These are phyloP conservation scores for Artemia franciscana DNA, from an alignment of 1,140 invertebrate species.

Conservation along the genomic window DNA sequence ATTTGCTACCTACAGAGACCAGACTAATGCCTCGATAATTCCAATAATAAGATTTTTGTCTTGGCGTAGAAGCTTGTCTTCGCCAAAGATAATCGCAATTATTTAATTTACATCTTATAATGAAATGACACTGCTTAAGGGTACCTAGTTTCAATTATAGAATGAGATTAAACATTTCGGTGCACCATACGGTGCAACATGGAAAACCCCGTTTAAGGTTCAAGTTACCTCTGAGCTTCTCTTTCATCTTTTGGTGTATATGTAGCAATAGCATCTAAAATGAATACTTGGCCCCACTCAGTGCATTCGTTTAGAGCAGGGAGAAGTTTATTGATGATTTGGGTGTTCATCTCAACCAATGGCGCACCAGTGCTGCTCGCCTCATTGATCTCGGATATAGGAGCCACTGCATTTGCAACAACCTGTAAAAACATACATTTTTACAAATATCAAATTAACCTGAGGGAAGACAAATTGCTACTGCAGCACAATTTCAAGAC, in stretches of 20 bases:
- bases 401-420: constrained; percentile 99
- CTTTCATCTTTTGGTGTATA: constrained; percentile 90
- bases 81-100: not conserved
- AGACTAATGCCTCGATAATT: too few species aligned
- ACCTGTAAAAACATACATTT: constrained; percentile 34
- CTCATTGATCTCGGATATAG: constrained; percentile 94
- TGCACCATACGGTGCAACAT: not conserved
- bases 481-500: not conserved
- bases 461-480: constrained; percentile 1
- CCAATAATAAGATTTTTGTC: too few species aligned
- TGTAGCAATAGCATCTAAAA: constrained; percentile 88
- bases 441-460: too few species aligned
- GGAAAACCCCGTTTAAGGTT: too few species aligned
- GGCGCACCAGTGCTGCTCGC: constrained; percentile 72
- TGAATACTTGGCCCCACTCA: constrained; percentile 98
- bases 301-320: constrained; percentile 97
- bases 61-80: too few species aligned
- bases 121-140: not conserved
- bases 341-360: constrained; percentile 89
- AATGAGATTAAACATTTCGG: not conserved
- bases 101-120: not conserved
- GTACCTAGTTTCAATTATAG: too few species aligned
- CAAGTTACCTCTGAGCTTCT: constrained; percentile 87
- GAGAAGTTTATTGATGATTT: constrained; percentile 90
- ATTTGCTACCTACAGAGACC: too few species aligned